Evolutionary conservation across 2,888 invertebrate genomes (phyloP).

Genomic region (Alloplasta piceator): DNA sequence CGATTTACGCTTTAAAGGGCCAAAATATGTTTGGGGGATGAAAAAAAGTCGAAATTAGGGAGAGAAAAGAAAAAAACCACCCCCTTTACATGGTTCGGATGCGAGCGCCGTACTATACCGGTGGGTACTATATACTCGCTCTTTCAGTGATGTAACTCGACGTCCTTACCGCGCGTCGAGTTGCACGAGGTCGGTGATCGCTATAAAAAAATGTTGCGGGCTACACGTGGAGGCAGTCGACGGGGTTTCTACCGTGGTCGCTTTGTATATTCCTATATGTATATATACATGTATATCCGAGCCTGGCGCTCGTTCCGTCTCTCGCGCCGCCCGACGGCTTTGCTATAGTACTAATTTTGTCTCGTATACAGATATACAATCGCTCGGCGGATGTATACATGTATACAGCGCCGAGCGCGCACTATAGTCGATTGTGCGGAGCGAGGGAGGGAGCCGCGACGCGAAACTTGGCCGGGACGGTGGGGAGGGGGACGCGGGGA

Average conservation of each 20-base stretch:
- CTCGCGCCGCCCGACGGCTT: slow-evolving; percentile 48
- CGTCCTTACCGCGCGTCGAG: slow-evolving; percentile 85
- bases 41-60: background rate
- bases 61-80: slow-evolving; percentile 19
- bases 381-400: background rate
- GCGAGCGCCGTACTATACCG: no score
- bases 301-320: slow-evolving; percentile 49
- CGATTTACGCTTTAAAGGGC: background rate
- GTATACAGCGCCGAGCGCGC: background rate
- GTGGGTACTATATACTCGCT: slow-evolving; percentile 14
- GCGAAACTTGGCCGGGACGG: slow-evolving; percentile 2
- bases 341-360: slow-evolving; percentile 31
- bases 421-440: slow-evolving; percentile 21
- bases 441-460: slow-evolving; percentile 36
- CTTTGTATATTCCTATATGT: slow-evolving; percentile 59
- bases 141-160: slow-evolving; percentile 80
- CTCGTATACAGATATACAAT: background rate
- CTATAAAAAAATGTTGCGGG: slow-evolving; percentile 83
- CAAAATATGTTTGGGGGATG: background rate
- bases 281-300: no score
- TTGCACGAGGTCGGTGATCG: slow-evolving; percentile 88
- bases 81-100: background rate
- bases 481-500: background rate
- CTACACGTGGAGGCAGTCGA: slow-evolving; percentile 82
- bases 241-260: slow-evolving; percentile 74